Evolutionary conservation across 2,797 vertebrate species (phyloP), one percentile per base, ranked within the genome.

Genomic region (Bradypodion ventrale): DNA sequence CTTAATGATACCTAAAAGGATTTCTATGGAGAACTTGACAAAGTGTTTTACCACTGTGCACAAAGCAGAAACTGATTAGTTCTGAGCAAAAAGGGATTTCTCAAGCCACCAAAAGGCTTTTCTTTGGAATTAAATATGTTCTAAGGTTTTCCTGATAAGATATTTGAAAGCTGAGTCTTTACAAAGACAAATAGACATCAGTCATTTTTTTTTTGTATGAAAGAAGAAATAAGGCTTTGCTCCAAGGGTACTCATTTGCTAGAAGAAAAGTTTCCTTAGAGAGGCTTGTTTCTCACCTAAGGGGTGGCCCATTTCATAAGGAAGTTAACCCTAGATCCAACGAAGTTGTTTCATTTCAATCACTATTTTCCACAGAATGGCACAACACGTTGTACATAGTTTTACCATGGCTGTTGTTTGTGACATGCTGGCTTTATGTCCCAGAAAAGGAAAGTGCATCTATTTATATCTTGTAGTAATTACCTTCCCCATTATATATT

Each of bases 11-110:
- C 87, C 84, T 90, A 89, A 91, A 94, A 94, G 83, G 72, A 92
- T 94, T 95, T 94, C 85, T 93, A 69, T 73, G 88, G 88, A 89
- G 76, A 91, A 91, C 93, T 92, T 95, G 92, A 91, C 78, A 93
- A 94, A 93, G 37, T 90, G 80, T 91, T 94, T 91, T 93, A 88
- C 59, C 93, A 93, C 81, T 85, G 68, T 91, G 87, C 82, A 90
- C 73, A 92, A 92, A 93, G 73, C 85, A 75, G 90, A 93, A 90
- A 92, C 87, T 74, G 37, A 92, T 88, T 90, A 83, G 59, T 93
- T 94, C 91, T 87, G 87, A 94, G 87, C 42, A 92, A 93, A 94
- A 94, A 92, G 13, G 52, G 65, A 91, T 93, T 94, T 94, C 82
- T 94, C 44, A 15, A 83, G 86, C 76, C 65, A 75, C 72, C 87